These are phyloP conservation scores for Athrips mouffetella DNA, from an alignment of 2,888 invertebrate species.

Conservation along the genomic window DNA sequence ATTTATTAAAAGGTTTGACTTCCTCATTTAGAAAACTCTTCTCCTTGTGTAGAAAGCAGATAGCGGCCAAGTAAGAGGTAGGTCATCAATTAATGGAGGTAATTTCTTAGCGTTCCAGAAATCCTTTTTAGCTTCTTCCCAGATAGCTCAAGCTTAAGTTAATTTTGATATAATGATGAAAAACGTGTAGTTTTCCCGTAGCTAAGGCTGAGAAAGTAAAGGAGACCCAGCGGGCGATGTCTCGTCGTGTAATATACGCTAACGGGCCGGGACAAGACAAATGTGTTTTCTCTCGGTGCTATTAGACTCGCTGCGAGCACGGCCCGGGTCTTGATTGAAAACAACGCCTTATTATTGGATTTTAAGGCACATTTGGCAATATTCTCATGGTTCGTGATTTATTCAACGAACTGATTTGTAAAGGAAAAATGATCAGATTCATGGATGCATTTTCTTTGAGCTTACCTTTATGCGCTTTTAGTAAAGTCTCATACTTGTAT, in stretches of 20 bases:
- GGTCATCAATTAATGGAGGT: too few relatives aligned
- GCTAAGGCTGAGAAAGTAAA: slow-evolving; percentile 44
- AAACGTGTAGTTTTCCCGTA: slow-evolving; percentile 26
- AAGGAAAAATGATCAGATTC: not conserved
- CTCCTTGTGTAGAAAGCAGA: too few relatives aligned
- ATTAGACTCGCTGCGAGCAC: slow-evolving; percentile 53
- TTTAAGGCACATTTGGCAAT: slow-evolving; percentile 29
- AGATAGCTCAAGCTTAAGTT: slow-evolving; percentile 3
- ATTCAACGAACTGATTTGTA: not conserved
- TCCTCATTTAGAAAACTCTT: too few relatives aligned
- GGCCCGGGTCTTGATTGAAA: slow-evolving; percentile 59
- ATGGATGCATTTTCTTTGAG: too few relatives aligned
- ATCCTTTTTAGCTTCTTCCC: not conserved
- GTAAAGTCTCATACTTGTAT: too few relatives aligned
- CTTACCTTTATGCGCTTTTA: too few relatives aligned
- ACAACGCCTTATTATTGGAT: slow-evolving; percentile 58
- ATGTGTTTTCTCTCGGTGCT: slow-evolving; percentile 75
- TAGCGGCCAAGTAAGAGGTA: too few relatives aligned
- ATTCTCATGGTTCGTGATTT: not conserved
- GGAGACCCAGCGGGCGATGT: slow-evolving; percentile 64
- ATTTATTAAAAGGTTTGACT: too few relatives aligned
- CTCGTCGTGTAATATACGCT: slow-evolving; percentile 73
- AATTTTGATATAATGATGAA: slow-evolving; percentile 36
- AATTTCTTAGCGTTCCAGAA: too few relatives aligned
- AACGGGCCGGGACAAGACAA: slow-evolving; percentile 76